Evolutionary conservation across 2,113 vertebrate species (phyloP), one percentile per base, ranked within the genome.

Genomic region (Paraplagusia blochii): DNA sequence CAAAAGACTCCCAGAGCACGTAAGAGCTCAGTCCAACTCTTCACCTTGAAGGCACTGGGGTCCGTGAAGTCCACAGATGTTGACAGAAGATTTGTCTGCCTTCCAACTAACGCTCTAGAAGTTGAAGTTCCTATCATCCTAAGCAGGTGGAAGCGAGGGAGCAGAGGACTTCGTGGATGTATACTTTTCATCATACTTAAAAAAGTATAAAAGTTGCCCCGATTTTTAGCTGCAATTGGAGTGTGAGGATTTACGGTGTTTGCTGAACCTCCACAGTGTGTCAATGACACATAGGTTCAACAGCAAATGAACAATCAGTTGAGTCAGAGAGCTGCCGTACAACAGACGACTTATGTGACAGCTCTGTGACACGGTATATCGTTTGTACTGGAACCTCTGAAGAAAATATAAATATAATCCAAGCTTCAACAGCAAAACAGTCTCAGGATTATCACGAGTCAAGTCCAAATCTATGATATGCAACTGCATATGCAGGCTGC

Each of bases 1-100:
- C 39, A 63, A 58, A 93, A 91, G 45, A 93, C 66, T 0, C 80
- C 72, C 58, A 94, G 84, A 1, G 89, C 90, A 5, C 92, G 84
- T 5, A 87, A 40, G 16, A 94, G 81, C 73, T 94, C 92, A 12
- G 79, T 62, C 16, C 57, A 15, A 14, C 84, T 90, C 82, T 93
- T 94, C 15, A 87, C 85, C 50, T 66, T 80, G 66, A 94, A 92
- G 1, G 89, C 91, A 0, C 68, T 59, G 43, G 91, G 87, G 44
- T 93, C 90, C 47, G 90, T 83, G 39, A 93, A 92, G 50, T 58
- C 63, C 62, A 90, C 69, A 52, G 62, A 17, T 0, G 14, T 29
- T 1, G 69, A 53, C 5, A 45, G 33, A 17, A 48, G 48, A 2
- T 59, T 15, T 0, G 53, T 17, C 6, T 40, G 59, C 56, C 79